Percentiles rank a stretch among this genome's conserved stretches.
Evolutionary conservation across 2,888 invertebrate genomes (phyloP).

Genomic region (Salpingus planirostris): DNA sequence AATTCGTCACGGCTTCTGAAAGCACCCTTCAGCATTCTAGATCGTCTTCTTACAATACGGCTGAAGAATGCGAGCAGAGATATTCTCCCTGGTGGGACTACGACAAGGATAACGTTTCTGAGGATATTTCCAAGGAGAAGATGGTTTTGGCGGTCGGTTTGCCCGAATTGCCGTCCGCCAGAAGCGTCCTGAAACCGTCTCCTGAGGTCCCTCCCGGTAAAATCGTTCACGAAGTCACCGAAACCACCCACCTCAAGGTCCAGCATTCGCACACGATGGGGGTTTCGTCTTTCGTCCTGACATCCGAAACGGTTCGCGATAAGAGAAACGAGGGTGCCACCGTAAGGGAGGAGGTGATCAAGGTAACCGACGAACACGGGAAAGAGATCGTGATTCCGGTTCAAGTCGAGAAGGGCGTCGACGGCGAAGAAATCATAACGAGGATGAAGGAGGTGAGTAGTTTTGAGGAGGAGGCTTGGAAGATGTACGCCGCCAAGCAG

Average conservation of each 20-base stretch:
- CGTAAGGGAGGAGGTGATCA: constrained; percentile 6
- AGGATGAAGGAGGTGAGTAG: constrained; percentile 45
- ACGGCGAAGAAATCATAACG: constrained; percentile 32
- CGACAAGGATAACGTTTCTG: constrained; percentile 40
- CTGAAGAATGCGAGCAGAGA: constrained; percentile 53
- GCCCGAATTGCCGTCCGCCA: constrained; percentile 35
- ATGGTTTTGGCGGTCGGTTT: constrained; percentile 41
- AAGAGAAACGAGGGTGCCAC: constrained; percentile 22
- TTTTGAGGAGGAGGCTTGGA: constrained; percentile 41
- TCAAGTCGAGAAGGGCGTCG: constrained; percentile 3
- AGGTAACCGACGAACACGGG: constrained; percentile 6
- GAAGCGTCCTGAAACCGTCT: constrained; percentile 35
- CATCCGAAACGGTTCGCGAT: constrained; percentile 44
- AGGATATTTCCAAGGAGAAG: constrained; percentile 37
- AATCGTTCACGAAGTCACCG: constrained; percentile 44
- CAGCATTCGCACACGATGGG: constrained; percentile 46
- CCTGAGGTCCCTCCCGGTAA: constrained; percentile 42
- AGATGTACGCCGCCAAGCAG: constrained; percentile 48
- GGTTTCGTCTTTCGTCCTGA: constrained; percentile 47
- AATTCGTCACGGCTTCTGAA: constrained; percentile 61
- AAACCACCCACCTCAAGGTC: constrained; percentile 46
- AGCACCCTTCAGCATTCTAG: constrained; percentile 58
- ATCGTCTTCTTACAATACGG: constrained; percentile 60
- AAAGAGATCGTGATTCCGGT: constrained; percentile 8
- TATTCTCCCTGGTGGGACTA: constrained; percentile 50